Evolutionary conservation across 2,113 vertebrate species (phyloP).

Genomic region (Phocoena sinus): DNA sequence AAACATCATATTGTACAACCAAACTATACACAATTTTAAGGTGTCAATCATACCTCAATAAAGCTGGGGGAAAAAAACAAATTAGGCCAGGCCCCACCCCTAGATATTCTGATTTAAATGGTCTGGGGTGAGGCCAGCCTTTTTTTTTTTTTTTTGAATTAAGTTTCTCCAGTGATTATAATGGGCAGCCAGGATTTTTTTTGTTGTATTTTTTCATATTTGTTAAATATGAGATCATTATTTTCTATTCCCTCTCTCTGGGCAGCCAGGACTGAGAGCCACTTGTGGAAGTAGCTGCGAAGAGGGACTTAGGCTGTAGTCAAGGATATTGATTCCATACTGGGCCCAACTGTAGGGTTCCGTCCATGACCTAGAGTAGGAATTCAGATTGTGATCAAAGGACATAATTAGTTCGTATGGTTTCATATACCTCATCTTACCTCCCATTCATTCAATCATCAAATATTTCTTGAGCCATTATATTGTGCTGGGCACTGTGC

Average conservation of each 20-base stretch:
- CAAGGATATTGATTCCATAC: background rate
- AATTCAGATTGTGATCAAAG: conserved; percentile 35
- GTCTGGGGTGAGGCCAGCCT: background rate
- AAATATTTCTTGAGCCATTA: conserved; percentile 30
- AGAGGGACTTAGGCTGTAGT: background rate
- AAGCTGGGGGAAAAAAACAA: background rate
- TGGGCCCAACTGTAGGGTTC: background rate
- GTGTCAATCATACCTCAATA: background rate
- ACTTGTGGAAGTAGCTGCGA: background rate
- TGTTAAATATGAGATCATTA: too few relatives aligned
- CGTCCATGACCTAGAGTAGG: background rate
- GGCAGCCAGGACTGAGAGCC: background rate
- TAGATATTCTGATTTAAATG: background rate
- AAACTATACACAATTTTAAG: background rate
- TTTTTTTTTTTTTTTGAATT: background rate
- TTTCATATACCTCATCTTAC: conserved; percentile 33
- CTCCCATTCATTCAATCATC: background rate
- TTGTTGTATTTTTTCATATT: too few relatives aligned
- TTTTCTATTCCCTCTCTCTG: too few relatives aligned
- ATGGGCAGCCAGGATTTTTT: background rate
- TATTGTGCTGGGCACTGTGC: background rate
- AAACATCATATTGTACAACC: background rate
- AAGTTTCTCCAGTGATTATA: background rate
- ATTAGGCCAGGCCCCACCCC: background rate
- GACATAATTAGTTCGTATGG: background rate